A percentile compares a stretch with the other conserved stretches of the same genome.
Conservation (phyloP, 2,797 vertebrate genomes). For the Crypturellus tataupa region DNA sequence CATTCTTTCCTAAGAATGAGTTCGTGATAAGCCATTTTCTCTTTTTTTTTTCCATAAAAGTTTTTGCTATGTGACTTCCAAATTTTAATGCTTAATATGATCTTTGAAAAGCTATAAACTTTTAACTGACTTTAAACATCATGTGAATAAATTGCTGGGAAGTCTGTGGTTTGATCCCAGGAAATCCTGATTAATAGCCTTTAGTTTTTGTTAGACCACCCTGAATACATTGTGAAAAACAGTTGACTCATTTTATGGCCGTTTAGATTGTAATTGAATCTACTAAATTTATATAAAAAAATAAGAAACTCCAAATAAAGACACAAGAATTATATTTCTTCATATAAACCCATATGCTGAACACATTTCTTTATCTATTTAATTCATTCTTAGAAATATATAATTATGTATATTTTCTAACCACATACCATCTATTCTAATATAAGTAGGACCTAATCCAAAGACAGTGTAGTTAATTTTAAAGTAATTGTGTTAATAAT, state of each 20-base stretch:
- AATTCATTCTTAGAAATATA: background rate
- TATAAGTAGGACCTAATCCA: background rate
- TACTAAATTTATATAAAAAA: slow-evolving; percentile 62
- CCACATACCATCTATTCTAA: background rate
- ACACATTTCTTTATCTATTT: slow-evolving; percentile 41
- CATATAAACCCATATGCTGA: slow-evolving; percentile 14
- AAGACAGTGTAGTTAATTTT: background rate
- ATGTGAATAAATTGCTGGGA: slow-evolving; percentile 69
- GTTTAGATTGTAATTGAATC: slow-evolving; percentile 69
- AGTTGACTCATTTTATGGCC: slow-evolving; percentile 76
- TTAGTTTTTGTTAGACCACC: slow-evolving; percentile 77
- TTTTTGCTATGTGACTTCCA: slow-evolving; percentile 65
- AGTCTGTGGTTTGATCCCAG: slow-evolving; percentile 79
- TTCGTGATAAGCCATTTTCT: slow-evolving; percentile 68
- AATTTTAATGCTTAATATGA: slow-evolving; percentile 78
- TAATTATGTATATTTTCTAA: slow-evolving; percentile 29
- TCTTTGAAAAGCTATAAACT: slow-evolving; percentile 79
- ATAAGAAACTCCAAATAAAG: slow-evolving; percentile 32
- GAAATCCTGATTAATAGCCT: slow-evolving; percentile 83
- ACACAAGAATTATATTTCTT: slow-evolving; percentile 48
- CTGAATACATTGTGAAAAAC: slow-evolving; percentile 74
- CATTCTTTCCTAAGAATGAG: slow-evolving; percentile 58
- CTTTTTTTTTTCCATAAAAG: slow-evolving; percentile 46
- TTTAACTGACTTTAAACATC: slow-evolving; percentile 77
- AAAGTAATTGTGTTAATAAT: background rate